Evolutionary conservation across 2,888 invertebrate genomes (phyloP), one percentile per base, ranked within the genome.

Genomic region (Philereme vetulata): DNA sequence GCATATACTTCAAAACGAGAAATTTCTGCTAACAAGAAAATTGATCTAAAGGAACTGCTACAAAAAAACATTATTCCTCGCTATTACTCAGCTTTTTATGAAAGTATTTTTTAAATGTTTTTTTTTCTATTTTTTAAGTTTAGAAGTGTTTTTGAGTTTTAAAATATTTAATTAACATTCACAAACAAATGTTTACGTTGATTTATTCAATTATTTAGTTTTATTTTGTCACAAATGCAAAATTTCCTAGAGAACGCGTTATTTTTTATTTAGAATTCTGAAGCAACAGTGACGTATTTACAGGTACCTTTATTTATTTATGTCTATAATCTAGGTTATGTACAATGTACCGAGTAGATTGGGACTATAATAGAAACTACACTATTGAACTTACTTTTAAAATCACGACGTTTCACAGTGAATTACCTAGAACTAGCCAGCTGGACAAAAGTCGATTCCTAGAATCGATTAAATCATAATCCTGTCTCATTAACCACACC

Each of bases 231-330:
- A 58, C 58, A 58, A 58, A 58, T 58, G 52, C 42, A 58, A 58
- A 52, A 48, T 58, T 35, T 33, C 47, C 21, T 48, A 52, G 52
- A 21, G 48, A 34, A 48, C 35, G 51, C 51, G 36, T 47, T 52
- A 42, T 58, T 58, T 58, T 36, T 58, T 43, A 51, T 33, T 52
- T 52, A 48, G 44, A 51, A 44, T 56, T 56, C 56, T 56, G 56
- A 56, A 56, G 56, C 33, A 56, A 56, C 56, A 35, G 51, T 58
- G 58, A 58, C 48, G 52, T 58, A 58, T 58, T 58, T 58, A 58
- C 58, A 52, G 33, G 40, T 36, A 58, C 51, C 32, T 52, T 11
- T 34, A 48, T 58, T 49, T 42, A 43, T 58, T 47, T 48, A 35
- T 7, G 5, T 35, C 7, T 35, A 35, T 6, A 35, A 35, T 35